Evolutionary conservation across 2,113 vertebrate genomes (phyloP), one percentile per base, ranked within the genome.

Genomic region (Corythoichthys haematopterus): DNA sequence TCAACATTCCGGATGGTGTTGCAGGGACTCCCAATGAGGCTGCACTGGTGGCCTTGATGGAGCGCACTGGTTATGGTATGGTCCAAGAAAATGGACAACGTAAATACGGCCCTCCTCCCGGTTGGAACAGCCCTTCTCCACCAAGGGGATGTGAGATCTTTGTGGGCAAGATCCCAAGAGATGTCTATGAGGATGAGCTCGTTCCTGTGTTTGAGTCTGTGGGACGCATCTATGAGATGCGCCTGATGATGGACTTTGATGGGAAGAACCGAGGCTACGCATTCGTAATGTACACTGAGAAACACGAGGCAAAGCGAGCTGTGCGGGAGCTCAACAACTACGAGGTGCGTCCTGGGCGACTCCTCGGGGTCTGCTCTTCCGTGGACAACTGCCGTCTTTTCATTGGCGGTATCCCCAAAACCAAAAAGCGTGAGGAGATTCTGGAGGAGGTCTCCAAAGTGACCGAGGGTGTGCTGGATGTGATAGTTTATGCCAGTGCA

Each of bases 311-410:
- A 0, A 98, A 98, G 87, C 93, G 94, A 3, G 97, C 97, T 0
- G 96, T 99, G 59, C 92, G 96, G 14, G 97, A 99, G 85, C 94
- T 99, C 73, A 99, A 99, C 88, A 99, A 99, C 90, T 95, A 95
- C 0, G 97, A 99, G 78, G 95, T 99, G 79, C 93, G 97, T 3
- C 97, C 97, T 0, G 97, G 96, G 1, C 92, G 97, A 64, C 92
- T 99, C 78, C 92, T 99, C 40, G 97, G 97, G 0, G 96, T 99
- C 59, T 99, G 97, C 88, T 95, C 94, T 84, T 98, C 96, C 0
- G 97, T 99, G 13, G 96, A 99, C 85, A 99, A 99, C 92, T 98
- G 97, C 77, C 93, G 97, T n/a, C 94, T 99, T 70, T 99, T 99
- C 90, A 98, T 98, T 0, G 97, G 97, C 0, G 97, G 97, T 65